Percentiles rank a stretch among this genome's conserved stretches.
phyloP scores from a whole-genome alignment of 2,888 invertebrate genomes.

The Orthosia cruda region DNA sequence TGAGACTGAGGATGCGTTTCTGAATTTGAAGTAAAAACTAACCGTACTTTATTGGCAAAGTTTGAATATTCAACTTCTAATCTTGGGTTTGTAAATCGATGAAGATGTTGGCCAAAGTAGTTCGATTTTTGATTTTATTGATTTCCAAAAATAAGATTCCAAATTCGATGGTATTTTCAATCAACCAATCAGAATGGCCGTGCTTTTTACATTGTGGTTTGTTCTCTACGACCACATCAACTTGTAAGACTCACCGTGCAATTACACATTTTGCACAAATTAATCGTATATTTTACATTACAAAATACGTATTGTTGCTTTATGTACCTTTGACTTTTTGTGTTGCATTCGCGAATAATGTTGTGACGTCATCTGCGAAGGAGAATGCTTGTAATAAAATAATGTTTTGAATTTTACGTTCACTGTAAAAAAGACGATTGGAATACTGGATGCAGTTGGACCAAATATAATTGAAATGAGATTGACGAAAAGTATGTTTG shows the following conservation, averaged over 20 bases:
- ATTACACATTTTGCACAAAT: slow-evolving; percentile 35
- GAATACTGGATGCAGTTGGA: neutral
- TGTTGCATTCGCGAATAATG: slow-evolving; percentile 45
- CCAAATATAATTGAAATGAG: neutral
- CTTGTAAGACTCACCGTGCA: slow-evolving; percentile 26
- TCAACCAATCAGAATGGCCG: neutral
- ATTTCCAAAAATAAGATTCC: neutral
- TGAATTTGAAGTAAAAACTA: too few species aligned
- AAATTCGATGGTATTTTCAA: neutral
- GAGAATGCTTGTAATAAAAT: neutral
- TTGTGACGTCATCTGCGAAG: slow-evolving; percentile 44
- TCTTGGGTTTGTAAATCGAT: too few species aligned
- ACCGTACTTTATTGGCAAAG: too few species aligned
- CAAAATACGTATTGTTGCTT: slow-evolving; percentile 36
- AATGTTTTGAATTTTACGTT: neutral
- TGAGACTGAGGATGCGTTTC: too few species aligned
- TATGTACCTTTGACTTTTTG: slow-evolving; percentile 22
- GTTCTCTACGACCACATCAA: neutral
- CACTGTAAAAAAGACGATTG: neutral
- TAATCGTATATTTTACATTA: slow-evolving; percentile 19
- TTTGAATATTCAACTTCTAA: too few species aligned
- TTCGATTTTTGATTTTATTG: neutral
- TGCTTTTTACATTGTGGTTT: slow-evolving; percentile 11
- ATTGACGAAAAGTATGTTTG: too few species aligned
- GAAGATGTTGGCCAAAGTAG: too few species aligned